Base-by-base conservation (phyloP, 2,113 vertebrate genomes). In the Natator depressus region DNA sequence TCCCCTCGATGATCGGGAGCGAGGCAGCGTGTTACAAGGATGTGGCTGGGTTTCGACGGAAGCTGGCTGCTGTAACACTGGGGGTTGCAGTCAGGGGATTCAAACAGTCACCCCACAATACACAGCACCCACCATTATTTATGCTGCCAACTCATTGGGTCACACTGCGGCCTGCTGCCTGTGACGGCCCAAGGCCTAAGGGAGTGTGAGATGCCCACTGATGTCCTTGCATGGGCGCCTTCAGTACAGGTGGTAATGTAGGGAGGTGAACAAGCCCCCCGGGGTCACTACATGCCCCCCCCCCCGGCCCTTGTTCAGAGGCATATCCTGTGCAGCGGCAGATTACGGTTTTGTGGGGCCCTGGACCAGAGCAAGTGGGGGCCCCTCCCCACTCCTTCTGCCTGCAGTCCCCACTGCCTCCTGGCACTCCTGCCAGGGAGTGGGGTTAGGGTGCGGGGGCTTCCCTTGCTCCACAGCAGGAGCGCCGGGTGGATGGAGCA, bases 1-100 rank as follows among this genome's bases (percentile, higher is more conserved):
- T 80, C 31, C 5, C 47, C 42, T 16, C 14, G 78, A 49, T 17
- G 25, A 57, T n/a, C 38, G 13, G 22, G 38, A 19, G 42, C 50
- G n/a, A 5, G 42, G 27, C 27, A 62, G 53, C 22, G 4, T 27
- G 31, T 81, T 51, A 19, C 78, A 82, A 84, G 47, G 25, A 81
- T n/a, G 9, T 10, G 19, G 76, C 51, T 51, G 35, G 27, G 3
- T 55, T 17, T 17, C 54, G 16, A 31, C 4, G 19, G 65, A 2
- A 1, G 0, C 1, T 1, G 38, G 31, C 47, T n/a, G 57, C 51
- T 69, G 8, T 81, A 31, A 4, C 6, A 49, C 50, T 25, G 42
- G 42, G 35, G 11, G 10, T 46, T 22, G 42, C 38, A 24, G 72
- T 27, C 38, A 22, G 22, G 38, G 22, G 38, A 46, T 6, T 25